Evolutionary conservation across 1,140 invertebrate species (phyloP).

Genomic region (Zaprionus capensis): DNA sequence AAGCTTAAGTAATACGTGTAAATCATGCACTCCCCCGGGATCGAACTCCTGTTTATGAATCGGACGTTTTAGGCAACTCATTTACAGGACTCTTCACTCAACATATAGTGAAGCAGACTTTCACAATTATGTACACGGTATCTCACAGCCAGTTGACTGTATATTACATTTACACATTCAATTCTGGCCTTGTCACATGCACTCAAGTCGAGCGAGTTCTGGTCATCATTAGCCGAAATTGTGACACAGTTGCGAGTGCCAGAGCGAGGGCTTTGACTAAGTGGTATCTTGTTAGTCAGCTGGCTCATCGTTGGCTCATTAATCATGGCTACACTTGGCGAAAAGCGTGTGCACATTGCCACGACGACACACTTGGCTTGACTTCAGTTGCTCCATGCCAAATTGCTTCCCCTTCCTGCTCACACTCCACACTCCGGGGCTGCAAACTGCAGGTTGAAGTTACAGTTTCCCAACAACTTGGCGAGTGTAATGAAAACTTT

Average conservation of each 20-base stretch:
- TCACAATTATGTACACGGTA: background rate
- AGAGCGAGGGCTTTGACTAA: conserved; percentile 33
- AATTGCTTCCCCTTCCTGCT: background rate
- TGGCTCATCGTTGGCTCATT: conserved; percentile 32
- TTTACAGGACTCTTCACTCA: no score
- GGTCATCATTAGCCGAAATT: conserved; percentile 39
- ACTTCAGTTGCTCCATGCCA: background rate
- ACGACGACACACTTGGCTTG: background rate
- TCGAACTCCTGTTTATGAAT: no score
- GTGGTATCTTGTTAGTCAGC: conserved; percentile 41
- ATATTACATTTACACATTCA: background rate
- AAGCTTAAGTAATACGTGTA: no score
- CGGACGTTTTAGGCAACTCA: no score
- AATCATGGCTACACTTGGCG: conserved; percentile 44
- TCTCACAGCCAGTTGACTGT: background rate
- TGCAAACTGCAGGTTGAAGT: conserved; percentile 50
- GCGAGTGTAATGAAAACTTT: conserved; percentile 56
- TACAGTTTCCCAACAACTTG: conserved; percentile 37
- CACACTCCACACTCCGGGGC: conserved; percentile 29
- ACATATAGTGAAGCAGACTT: no score
- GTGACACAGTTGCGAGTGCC: conserved; percentile 33
- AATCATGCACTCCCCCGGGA: no score
- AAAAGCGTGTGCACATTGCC: conserved; percentile 13
- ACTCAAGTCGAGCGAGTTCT: background rate
- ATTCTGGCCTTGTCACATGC: conserved; percentile 11